phyloP scores from a whole-genome alignment of 2,888 invertebrate species.

The Xestia rhomboidea region DNA sequence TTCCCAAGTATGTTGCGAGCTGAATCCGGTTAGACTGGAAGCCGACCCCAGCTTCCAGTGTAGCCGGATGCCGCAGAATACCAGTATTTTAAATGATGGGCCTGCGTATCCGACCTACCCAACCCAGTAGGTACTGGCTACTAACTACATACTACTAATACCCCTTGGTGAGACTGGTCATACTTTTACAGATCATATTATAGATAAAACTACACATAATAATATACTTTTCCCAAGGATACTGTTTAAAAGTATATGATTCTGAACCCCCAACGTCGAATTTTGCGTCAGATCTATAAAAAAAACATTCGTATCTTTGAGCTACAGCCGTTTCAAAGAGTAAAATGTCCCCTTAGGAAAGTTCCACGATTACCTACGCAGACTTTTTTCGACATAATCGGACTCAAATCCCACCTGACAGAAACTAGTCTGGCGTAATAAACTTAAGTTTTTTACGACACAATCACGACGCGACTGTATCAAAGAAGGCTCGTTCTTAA shows the following conservation, averaged over 20 bases:
- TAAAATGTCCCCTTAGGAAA: not conserved
- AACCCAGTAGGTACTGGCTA: no score
- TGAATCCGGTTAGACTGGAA: no score
- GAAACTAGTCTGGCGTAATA: conserved; percentile 27
- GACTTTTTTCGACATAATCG: conserved; percentile 12
- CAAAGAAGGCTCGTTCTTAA: conserved; percentile 12
- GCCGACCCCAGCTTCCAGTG: no score
- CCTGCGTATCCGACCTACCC: no score
- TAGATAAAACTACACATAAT: not conserved
- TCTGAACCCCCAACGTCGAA: not conserved
- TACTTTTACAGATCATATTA: not conserved
- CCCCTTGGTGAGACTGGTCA: not conserved
- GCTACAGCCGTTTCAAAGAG: not conserved
- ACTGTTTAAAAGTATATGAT: not conserved
- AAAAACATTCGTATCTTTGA: not conserved
- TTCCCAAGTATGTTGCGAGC: not conserved
- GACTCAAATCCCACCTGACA: conserved; percentile 25
- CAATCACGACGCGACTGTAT: conserved; percentile 14
- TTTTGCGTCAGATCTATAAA: not conserved
- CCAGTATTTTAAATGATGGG: no score
- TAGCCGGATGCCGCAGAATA: no score
- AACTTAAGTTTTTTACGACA: conserved; percentile 35
- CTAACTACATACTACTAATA: no score
- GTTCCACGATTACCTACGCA: not conserved
- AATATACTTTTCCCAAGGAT: not conserved